Conservation (phyloP, 2,888 invertebrate species). For the Apodemia mormo region DNA sequence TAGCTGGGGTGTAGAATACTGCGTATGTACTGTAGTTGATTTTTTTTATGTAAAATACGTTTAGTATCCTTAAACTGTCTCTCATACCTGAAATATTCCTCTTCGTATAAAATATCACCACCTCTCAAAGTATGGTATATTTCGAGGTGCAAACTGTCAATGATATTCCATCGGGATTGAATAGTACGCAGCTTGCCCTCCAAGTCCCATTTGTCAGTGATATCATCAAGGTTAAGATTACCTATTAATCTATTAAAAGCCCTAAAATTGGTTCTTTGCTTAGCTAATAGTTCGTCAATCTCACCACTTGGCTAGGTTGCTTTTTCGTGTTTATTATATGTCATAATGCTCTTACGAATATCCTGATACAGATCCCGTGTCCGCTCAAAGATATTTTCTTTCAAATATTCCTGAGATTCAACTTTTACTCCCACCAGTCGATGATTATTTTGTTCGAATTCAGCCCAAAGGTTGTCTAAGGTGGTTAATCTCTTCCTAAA, state of each 20-base stretch:
- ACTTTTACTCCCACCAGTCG: no score
- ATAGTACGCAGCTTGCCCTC: background rate
- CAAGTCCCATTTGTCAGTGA: background rate
- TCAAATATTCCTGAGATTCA: constrained; percentile 23
- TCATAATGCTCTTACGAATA: background rate
- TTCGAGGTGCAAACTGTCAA: background rate
- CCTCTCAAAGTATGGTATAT: background rate
- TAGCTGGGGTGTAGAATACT: constrained; percentile 27
- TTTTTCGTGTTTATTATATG: constrained; percentile 1
- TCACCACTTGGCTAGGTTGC: background rate
- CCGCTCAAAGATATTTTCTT: no score
- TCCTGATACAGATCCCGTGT: no score
- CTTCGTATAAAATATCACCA: background rate
- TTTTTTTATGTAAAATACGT: constrained; percentile 20
- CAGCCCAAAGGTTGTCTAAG: constrained; percentile 20
- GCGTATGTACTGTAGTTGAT: constrained; percentile 13
- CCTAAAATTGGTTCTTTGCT: constrained; percentile 28
- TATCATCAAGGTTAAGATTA: constrained; percentile 17
- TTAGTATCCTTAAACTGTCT: constrained; percentile 16
- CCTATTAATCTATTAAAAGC: constrained; percentile 21
- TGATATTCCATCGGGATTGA: background rate
- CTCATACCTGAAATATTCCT: background rate
- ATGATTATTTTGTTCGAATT: no score
- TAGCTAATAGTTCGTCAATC: constrained; percentile 7
- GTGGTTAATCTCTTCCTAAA: constrained; percentile 17